Conservation (phyloP, 2,888 invertebrate genomes). For the Toxonevra muliebris region DNA sequence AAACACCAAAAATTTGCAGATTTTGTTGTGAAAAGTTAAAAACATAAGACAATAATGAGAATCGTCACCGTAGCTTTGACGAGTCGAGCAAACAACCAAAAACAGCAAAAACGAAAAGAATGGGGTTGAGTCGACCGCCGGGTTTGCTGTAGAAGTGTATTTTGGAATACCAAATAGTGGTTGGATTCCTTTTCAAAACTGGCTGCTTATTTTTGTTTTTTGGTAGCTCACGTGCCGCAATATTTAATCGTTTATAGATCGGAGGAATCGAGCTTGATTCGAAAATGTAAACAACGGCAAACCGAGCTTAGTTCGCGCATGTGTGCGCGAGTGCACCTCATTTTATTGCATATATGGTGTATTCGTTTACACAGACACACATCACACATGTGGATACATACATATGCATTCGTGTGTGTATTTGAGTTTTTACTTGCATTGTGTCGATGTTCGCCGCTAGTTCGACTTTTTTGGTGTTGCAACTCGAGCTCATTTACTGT, state of each 20-base stretch:
- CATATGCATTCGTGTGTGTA: too few species aligned
- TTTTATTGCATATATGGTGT: too few species aligned
- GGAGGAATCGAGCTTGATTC: not conserved
- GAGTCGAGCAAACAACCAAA: not conserved
- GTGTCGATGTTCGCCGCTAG: too few species aligned
- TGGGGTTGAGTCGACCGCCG: not conserved
- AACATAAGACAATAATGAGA: not conserved
- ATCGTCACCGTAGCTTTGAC: not conserved
- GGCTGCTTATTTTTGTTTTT: not conserved
- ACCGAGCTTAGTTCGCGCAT: not conserved
- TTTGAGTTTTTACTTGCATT: too few species aligned
- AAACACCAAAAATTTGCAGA: slow-evolving; percentile 7
- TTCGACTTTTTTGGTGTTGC: slow-evolving; percentile 12
- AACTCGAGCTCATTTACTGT: slow-evolving; percentile 12
- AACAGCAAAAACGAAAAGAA: too few species aligned
- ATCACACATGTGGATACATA: too few species aligned
- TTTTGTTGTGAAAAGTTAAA: slow-evolving; percentile 7
- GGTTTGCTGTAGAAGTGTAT: not conserved
- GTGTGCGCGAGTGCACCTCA: too few species aligned
- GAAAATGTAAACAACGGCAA: not conserved
- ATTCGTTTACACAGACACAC: too few species aligned
- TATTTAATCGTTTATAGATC: slow-evolving; percentile 11
- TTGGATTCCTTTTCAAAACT: slow-evolving; percentile 3
- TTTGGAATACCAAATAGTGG: not conserved
- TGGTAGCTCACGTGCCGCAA: slow-evolving; percentile 19